Evolutionary conservation across 1,140 invertebrate genomes (phyloP).

Genomic region (Formica exsecta): DNA sequence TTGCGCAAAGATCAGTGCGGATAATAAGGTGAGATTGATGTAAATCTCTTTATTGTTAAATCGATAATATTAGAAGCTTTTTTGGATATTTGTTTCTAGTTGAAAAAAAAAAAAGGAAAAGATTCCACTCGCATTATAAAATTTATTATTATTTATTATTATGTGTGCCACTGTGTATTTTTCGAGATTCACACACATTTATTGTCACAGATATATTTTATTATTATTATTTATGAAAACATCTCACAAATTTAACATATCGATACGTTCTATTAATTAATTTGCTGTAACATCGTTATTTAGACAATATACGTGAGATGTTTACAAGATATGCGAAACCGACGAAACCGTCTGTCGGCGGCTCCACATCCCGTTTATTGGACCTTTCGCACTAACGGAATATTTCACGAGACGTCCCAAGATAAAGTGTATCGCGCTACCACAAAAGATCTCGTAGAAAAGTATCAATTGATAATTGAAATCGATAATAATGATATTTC

Average conservation of each 20-base stretch:
- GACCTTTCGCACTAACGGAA: conserved; percentile 63
- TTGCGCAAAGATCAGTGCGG: conserved; percentile 59
- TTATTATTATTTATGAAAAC: not conserved
- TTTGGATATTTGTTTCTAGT: not conserved
- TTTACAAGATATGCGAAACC: conserved; percentile 56
- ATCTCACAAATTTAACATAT: not conserved
- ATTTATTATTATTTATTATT: no score
- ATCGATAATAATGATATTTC: not conserved
- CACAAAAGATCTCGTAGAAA: conserved; percentile 62
- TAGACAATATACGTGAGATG: conserved; percentile 70
- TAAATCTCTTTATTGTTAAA: not conserved
- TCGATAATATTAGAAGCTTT: not conserved
- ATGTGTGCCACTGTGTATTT: not conserved
- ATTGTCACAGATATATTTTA: conserved; percentile 1
- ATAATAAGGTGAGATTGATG: conserved; percentile 61
- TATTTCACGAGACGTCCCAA: conserved; percentile 66
- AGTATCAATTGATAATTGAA: conserved; percentile 52
- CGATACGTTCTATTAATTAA: not conserved
- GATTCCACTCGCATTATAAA: no score
- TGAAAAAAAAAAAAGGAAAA: not conserved
- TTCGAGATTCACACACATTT: not conserved
- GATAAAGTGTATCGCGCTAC: conserved; percentile 65
- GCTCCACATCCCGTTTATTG: conserved; percentile 57
- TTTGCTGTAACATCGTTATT: not conserved
- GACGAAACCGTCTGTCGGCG: conserved; percentile 18